A percentile compares a stretch with the other conserved stretches of the same genome.
These are phyloP conservation scores for Myotis pilosus DNA, from an alignment of 2,797 vertebrate species.

Conservation along the genomic window DNA sequence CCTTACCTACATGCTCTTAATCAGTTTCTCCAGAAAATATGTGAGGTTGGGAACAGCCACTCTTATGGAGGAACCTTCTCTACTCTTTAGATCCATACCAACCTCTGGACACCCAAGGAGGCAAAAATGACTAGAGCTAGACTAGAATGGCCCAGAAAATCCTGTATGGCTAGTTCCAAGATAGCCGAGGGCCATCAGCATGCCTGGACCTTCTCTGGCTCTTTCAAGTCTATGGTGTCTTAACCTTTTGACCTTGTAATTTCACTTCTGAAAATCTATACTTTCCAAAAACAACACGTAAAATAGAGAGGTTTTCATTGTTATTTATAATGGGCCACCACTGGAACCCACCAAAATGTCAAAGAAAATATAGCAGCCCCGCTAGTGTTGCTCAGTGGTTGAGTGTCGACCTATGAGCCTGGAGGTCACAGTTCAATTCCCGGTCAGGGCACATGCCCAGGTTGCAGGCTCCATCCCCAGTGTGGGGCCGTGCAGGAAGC, in stretches of 20 bases:
- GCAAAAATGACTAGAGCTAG: not conserved
- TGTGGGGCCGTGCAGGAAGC: no score
- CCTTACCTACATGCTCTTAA: not conserved
- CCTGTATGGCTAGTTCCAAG: not conserved
- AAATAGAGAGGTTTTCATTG: conserved; percentile 13
- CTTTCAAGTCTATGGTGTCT: not conserved
- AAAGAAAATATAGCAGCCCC: not conserved
- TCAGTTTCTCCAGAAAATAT: not conserved
- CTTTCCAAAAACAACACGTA: not conserved
- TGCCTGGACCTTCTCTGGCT: not conserved
- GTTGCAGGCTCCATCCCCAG: no score
- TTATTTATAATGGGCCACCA: not conserved
- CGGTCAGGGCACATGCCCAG: no score
- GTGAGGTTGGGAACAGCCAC: not conserved
- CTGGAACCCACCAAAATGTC: not conserved
- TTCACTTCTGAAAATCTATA: conserved; percentile 30
- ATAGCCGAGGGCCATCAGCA: not conserved
- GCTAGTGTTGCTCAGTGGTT: no score
- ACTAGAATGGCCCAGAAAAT: not conserved
- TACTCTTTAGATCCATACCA: not conserved
- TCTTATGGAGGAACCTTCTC: not conserved
- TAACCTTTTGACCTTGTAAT: not conserved
- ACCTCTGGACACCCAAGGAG: not conserved
- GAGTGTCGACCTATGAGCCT: no score
- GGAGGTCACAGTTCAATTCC: no score